These are phyloP conservation scores for Prunella himalayana DNA, from an alignment of 2,113 vertebrate genomes.

Conservation along the genomic window DNA sequence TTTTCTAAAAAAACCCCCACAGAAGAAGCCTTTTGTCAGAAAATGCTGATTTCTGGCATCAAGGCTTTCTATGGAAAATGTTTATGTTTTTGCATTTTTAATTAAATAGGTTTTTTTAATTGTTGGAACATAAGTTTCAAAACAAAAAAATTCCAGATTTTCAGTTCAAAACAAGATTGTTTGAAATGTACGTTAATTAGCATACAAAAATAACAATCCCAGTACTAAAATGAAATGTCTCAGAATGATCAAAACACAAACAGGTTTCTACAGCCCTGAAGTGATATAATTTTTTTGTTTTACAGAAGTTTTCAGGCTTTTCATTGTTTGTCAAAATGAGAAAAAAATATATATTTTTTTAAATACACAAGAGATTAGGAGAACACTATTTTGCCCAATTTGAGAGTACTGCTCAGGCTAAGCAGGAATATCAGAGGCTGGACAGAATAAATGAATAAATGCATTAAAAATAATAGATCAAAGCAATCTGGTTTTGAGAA, in stretches of 20 bases:
- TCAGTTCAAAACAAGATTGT: slow-evolving; percentile 62
- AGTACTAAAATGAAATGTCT: slow-evolving; percentile 60
- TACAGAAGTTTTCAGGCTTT: slow-evolving; percentile 38
- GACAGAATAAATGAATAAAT: slow-evolving; percentile 62
- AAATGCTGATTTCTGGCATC: slow-evolving; percentile 38
- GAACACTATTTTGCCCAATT: neutral
- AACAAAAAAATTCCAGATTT: slow-evolving; percentile 52
- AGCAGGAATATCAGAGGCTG: neutral
- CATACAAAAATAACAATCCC: slow-evolving; percentile 59
- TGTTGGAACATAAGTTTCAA: slow-evolving; percentile 54
- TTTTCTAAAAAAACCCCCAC: neutral
- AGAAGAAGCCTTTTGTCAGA: neutral
- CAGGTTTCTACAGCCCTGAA: slow-evolving; percentile 44
- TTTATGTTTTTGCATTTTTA: slow-evolving; percentile 49
- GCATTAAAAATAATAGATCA: slow-evolving; percentile 50
- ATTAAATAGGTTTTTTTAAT: slow-evolving; percentile 43
- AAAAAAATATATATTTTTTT: neutral
- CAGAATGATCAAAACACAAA: slow-evolving; percentile 58
- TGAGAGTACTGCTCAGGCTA: neutral
- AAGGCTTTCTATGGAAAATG: slow-evolving; percentile 5
- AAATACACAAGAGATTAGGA: slow-evolving; percentile 4
- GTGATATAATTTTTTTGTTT: slow-evolving; percentile 18
- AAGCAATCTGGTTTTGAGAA: slow-evolving; percentile 11
- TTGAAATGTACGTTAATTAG: slow-evolving; percentile 64
- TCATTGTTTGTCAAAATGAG: slow-evolving; percentile 18